Evolutionary conservation across 2,888 invertebrate genomes (phyloP), one percentile per base, ranked within the genome.

Genomic region (Anticlea derivata): DNA sequence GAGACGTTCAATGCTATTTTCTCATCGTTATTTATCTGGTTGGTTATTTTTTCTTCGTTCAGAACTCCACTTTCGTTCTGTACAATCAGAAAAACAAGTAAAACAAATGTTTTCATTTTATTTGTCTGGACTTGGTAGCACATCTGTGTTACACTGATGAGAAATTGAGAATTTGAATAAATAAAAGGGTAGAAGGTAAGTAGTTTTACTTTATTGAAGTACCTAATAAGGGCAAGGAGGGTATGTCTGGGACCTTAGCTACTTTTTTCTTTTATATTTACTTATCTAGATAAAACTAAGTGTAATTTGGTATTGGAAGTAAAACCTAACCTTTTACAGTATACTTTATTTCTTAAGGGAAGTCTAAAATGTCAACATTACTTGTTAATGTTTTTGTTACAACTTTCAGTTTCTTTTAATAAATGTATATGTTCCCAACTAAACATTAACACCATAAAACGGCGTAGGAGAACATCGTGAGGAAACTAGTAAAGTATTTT

Each of bases 21-120:
- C 10, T 24, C 29, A 7, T 45, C 7, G 6, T 30, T 13, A 23
- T 35, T 24, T 1, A 12, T 30, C 1, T 8, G 8, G 17, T 17
- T 17, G 17, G 6, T 39, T 17, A 17, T 0, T 13, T 12, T 26
- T 22, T 31, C 38, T 38, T 47, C 20, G 7, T 39, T 47, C 1
- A 47, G 7, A 39, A 33, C 24, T 6, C 17, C 11, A 39, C 31
- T 8, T 39, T 47, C 26, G n/a, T 7, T 33, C 2, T 12, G 23
- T 12, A 41, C 7, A 20, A 34, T 34, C 7, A 33, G 11, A 34
- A 44, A 5, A 5, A 7, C n/a, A 7, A 44, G 5, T 8, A 43
- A 17, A 1, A 44, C 34, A n/a, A 38, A 12, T 27, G n/a, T 26
- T 20, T 44, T 20, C 43, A 44, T 44, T 27, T 27, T 34, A 5